Evolutionary conservation across 2,113 vertebrate genomes (phyloP), one percentile per base, ranked within the genome.

Genomic region (Rhineura floridana): DNA sequence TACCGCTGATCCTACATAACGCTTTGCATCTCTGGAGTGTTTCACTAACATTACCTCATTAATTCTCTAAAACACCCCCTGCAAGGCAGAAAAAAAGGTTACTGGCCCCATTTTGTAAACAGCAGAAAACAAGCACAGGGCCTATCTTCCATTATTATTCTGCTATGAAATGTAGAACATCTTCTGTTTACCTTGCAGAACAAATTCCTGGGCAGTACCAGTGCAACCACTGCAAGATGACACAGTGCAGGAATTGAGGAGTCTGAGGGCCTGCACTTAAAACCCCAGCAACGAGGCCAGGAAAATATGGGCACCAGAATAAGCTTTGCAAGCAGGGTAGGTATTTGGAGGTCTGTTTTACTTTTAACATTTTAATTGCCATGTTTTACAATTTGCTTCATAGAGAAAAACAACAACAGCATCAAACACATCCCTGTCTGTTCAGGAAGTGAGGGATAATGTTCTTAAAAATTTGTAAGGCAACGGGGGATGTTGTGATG

Each of bases 31-130:
- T 84, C 88, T 75, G 84, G 90, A 65, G n/a, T 3, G 86, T 90
- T 88, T 28, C 69, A 73, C 85, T 65, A 95, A 89, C 86, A 93
- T 81, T 90, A 94, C 92, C 90, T 93, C 94, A 91, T 89, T 90
- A 90, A 86, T 90, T 82, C 84, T 70, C 63, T 67, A 83, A 83
- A 86, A 67, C 73, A 69, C 70, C 81, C 72, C 62, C 30, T 79
- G 63, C 46, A 88, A 85, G 69, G 89, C 44, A 78, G 83, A 52
- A 83, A 33, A 19, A 44, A 92, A 70, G 82, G 72, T 44, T 91
- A 75, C 52, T 89, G 8, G 4, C 69, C 11, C 81, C 0, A 0
- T 86, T 70, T 83, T 86, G 33, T 90, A 81, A 93, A 86, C 72
- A 88, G 76, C 44, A 81, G 81, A 73, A 90, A 85, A 79, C 90